Evolutionary conservation across 2,797 vertebrate genomes (phyloP), one percentile per base, ranked within the genome.

Genomic region (Hippocampus kuda): DNA sequence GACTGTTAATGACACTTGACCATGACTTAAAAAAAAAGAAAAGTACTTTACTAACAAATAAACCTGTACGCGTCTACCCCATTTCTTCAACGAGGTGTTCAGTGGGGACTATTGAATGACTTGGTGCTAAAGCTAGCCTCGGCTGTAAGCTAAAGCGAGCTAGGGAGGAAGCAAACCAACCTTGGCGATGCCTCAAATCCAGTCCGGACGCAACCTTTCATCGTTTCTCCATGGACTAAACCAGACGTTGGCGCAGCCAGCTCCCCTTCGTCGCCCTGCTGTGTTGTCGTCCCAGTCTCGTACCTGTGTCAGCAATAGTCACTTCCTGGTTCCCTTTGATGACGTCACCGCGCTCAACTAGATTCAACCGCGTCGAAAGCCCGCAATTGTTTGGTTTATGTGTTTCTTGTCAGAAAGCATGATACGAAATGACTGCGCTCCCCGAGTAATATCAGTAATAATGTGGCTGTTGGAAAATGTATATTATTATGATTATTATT

Each of bases 241-340:
- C 77, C 65, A 64, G 63, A 26, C 59, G 75, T 67, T 78, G 61
- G 79, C 42, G 74, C 83, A 81, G 82, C 3, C 60, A 41, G 34
- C 34, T 62, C 34, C 16, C 86, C 81, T 81, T 77, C 83, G 76
- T 83, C 83, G 71, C 81, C 79, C 82, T 72, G 69, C 74, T 81
- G 44, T 86, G 78, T 79, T 82, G 76, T 81, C 70, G 65, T 63
- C 77, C 70, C 75, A 68, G 85, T 83, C 71, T 83, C 85, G 82
- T 88, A 90, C 85, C 86, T 78, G 87, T 85, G 86, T 85, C 81
- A 68, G 67, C 86, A 87, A 89, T 87, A 87, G 87, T 80, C 72
- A 90, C 90, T 92, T 92, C 91, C 91, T 81, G 91, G 89, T 75
- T 80, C 73, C 70, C 72, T 60, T 72, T 61, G 12, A 54, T 75